These are phyloP conservation scores for Sterrhoptilus dennistouni DNA, from an alignment of 2,113 vertebrate species.

Conservation along the genomic window DNA sequence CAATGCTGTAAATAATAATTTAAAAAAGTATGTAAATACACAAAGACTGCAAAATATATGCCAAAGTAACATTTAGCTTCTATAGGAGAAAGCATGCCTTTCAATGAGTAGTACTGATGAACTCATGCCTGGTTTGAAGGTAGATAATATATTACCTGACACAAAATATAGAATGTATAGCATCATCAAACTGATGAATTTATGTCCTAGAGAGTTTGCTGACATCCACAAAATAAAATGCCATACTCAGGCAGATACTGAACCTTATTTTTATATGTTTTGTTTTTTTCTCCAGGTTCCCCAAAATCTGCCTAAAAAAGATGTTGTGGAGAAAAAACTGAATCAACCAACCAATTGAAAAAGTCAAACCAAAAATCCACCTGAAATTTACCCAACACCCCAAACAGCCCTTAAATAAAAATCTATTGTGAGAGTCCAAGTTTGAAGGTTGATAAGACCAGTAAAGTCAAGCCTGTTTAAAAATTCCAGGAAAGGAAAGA, in stretches of 20 bases:
- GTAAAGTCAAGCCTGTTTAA: not conserved
- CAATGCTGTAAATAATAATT: not conserved
- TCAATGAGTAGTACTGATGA: not conserved
- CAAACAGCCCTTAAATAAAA: not conserved
- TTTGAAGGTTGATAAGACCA: not conserved
- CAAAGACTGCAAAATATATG: not conserved
- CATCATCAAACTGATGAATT: not conserved
- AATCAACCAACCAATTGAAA: not conserved
- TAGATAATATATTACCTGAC: not conserved
- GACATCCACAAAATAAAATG: not conserved
- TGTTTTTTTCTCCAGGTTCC: not conserved
- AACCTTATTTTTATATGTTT: not conserved
- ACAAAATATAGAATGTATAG: not conserved
- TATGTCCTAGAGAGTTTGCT: not conserved
- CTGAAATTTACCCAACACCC: not conserved
- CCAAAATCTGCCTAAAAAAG: not conserved
- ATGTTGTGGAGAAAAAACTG: fast-evolving
- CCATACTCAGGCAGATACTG: not conserved
- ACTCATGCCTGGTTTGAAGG: not conserved
- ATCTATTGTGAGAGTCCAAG: not conserved
- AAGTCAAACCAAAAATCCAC: fast-evolving
- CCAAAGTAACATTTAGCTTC: not conserved
- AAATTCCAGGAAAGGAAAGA: not conserved
- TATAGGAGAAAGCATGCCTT: not conserved
- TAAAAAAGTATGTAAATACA: not conserved